A percentile compares a stretch with the other conserved stretches of the same genome.
phyloP scores from a whole-genome alignment of 64 coral and sea anemone species.

The Pocillopora verrucosa region DNA sequence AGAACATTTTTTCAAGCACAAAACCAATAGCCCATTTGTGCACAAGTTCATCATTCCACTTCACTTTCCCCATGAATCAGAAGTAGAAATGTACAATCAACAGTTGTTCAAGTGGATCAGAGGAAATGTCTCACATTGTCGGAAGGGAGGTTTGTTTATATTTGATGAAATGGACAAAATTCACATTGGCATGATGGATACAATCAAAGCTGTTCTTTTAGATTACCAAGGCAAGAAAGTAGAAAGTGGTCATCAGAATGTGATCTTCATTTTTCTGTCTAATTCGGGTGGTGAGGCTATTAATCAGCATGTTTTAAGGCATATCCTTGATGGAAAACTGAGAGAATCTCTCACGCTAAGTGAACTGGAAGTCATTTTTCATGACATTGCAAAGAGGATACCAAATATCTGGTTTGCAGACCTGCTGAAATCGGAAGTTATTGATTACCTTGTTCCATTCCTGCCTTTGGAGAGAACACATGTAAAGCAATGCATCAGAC shows the following conservation, averaged over 20 bases:
- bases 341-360: slow-evolving; percentile 67
- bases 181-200: slow-evolving; percentile 57
- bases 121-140: slow-evolving; percentile 74
- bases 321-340: slow-evolving; percentile 55
- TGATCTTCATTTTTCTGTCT: slow-evolving; percentile 85
- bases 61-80: slow-evolving; percentile 63
- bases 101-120: slow-evolving; percentile 67
- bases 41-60: slow-evolving; percentile 87
- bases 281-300: slow-evolving; percentile 79
- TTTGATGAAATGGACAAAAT: slow-evolving; percentile 99
- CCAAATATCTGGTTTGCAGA: slow-evolving; percentile 69
- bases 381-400: slow-evolving; percentile 1
- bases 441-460: slow-evolving; percentile 81
- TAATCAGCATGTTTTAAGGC: slow-evolving; percentile 64
- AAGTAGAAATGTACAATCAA: slow-evolving; percentile 51
- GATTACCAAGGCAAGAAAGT: slow-evolving; percentile 46
- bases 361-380: slow-evolving; percentile 59
- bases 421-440: slow-evolving; percentile 67
- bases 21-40: slow-evolving; percentile 71
- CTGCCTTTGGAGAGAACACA: slow-evolving; percentile 79
- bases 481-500: slow-evolving; percentile 79
- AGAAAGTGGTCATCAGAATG: slow-evolving; percentile 46
- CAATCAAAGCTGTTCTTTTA: slow-evolving; percentile 72
- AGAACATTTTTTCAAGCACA: slow-evolving; percentile 84
- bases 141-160: slow-evolving; percentile 72